Percentiles rank a stretch among this genome's conserved stretches.
Conservation (phyloP, 1,140 invertebrate genomes). For the Hestina assimilis region DNA sequence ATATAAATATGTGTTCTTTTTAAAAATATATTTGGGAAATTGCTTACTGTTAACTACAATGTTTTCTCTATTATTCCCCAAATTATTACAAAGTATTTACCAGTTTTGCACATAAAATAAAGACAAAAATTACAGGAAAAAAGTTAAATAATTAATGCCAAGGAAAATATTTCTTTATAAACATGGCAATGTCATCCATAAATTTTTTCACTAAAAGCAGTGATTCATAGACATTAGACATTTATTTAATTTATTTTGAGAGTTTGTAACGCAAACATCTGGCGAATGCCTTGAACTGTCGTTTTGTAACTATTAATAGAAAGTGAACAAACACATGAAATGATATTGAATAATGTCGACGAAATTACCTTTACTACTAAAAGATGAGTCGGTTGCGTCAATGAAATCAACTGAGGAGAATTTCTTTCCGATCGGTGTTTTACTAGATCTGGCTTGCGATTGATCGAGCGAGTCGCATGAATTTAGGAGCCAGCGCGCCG, state of each 20-base stretch:
- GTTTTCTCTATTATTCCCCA: no score
- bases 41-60: no score
- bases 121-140: no score
- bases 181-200: no score
- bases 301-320: slow-evolving; percentile 17
- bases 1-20: no score
- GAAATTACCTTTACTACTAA: slow-evolving; percentile 67
- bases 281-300: slow-evolving; percentile 23
- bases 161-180: no score
- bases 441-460: slow-evolving; percentile 60
- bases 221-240: slow-evolving; percentile 15
- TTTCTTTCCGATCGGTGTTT: slow-evolving; percentile 66
- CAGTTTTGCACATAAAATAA: no score
- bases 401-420: slow-evolving; percentile 74
- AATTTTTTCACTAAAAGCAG: not conserved
- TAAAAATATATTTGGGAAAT: no score
- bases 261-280: slow-evolving; percentile 24
- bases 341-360: not conserved
- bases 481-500: slow-evolving; percentile 70
- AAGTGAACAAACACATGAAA: slow-evolving; percentile 12
- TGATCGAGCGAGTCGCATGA: slow-evolving; percentile 75
- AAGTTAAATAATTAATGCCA: no score
- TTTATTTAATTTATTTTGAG: slow-evolving; percentile 23
- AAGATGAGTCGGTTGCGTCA: slow-evolving; percentile 54
- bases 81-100: no score